A percentile compares a stretch with the other conserved stretches of the same genome.
Evolutionary conservation across 2,113 vertebrate genomes (phyloP).

Genomic region (Apodemus speciosus): DNA sequence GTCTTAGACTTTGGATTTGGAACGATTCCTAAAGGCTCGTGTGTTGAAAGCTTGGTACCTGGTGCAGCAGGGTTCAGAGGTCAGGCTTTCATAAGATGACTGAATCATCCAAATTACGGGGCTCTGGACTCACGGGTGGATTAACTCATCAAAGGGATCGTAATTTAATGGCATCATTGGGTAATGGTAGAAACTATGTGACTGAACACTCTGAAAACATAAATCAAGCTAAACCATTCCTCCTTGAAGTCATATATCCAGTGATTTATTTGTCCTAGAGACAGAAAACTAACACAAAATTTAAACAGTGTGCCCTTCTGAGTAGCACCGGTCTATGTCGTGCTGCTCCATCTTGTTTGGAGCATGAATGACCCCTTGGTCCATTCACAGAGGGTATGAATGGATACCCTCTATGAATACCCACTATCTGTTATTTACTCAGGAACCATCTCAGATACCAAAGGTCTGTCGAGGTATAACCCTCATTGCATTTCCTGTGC

Average conservation of each 20-base stretch:
- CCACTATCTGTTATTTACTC: not conserved
- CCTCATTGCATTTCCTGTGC: not conserved
- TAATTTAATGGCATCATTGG: not conserved
- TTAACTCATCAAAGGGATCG: not conserved
- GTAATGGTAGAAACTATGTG: too few species aligned
- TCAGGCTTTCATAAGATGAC: not conserved
- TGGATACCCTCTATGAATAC: not conserved
- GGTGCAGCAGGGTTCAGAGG: not conserved
- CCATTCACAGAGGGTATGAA: too few species aligned
- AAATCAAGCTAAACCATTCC: not conserved
- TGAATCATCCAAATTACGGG: not conserved
- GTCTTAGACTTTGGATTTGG: not conserved
- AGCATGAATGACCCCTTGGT: not conserved
- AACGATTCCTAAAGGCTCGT: not conserved
- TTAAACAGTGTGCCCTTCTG: not conserved
- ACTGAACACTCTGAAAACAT: not conserved
- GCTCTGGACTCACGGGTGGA: not conserved
- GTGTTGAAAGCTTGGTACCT: not conserved
- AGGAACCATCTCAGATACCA: not conserved
- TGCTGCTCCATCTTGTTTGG: not conserved
- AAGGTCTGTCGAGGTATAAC: not conserved
- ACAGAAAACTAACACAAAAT: not conserved
- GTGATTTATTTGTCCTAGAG: not conserved
- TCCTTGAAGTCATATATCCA: not conserved
- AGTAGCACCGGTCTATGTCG: not conserved